Evolutionary conservation across 2,888 invertebrate species (phyloP).

Genomic region (Troides aeacus): DNA sequence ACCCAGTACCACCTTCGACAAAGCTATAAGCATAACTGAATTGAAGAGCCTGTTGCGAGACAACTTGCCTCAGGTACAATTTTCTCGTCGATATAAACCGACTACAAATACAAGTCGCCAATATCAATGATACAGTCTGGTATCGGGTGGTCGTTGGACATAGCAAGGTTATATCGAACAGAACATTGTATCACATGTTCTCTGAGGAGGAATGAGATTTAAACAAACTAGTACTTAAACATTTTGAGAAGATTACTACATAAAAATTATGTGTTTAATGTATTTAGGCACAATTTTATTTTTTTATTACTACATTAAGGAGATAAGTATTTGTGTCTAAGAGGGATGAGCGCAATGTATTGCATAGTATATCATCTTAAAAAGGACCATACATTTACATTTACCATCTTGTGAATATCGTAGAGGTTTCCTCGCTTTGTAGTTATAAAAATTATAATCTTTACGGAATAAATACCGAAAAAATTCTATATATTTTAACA

Average conservation of each 20-base stretch:
- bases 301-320: no score
- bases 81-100: constrained; percentile 62
- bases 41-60: constrained; percentile 47
- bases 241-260: constrained; percentile 46
- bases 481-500: no score
- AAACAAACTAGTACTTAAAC: constrained; percentile 52
- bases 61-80: constrained; percentile 64
- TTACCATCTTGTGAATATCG: no score
- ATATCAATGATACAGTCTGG: constrained; percentile 28
- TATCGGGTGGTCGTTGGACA: constrained; percentile 28
- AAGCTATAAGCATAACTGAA: constrained; percentile 65
- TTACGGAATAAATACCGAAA: no score
- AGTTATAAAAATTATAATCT: no score
- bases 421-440: no score
- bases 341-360: no score
- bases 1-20: constrained; percentile 42
- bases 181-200: constrained; percentile 60
- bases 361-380: no score
- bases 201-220: constrained; percentile 62
- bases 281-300: no score
- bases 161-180: constrained; percentile 42
- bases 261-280: no score
- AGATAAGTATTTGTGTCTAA: no score
- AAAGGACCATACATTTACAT: no score
- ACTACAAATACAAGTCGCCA: constrained; percentile 41